Evolutionary conservation across 2,888 invertebrate genomes (phyloP).

Genomic region (Parascotia fuliginaria): DNA sequence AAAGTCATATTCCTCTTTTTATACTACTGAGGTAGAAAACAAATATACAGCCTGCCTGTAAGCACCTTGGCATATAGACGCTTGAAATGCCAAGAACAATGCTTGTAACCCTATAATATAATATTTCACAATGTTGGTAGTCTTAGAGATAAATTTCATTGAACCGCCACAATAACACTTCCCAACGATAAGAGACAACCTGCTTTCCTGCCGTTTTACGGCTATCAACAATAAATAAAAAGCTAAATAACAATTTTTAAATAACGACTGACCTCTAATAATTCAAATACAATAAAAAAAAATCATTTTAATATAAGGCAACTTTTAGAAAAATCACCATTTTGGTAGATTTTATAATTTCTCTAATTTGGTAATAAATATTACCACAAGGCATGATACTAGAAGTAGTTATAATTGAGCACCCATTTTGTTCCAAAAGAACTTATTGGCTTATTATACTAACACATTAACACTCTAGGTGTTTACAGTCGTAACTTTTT

Average conservation of each 20-base stretch:
- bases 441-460: background rate
- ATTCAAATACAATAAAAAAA: background rate
- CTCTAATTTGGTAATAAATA: conserved; percentile 2
- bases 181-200: too few species aligned
- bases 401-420: conserved; percentile 9
- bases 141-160: too few species aligned
- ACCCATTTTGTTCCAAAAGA: background rate
- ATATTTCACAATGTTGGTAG: too few species aligned
- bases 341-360: conserved; percentile 3
- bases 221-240: background rate
- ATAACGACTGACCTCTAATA: background rate
- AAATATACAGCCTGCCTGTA: too few species aligned
- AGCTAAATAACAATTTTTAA: background rate
- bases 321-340: background rate
- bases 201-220: too few species aligned
- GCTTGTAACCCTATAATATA: too few species aligned
- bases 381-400: conserved; percentile 4
- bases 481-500: background rate
- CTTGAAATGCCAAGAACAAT: too few species aligned
- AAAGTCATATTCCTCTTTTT: too few species aligned
- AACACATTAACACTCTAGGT: background rate
- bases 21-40: too few species aligned
- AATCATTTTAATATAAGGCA: background rate
- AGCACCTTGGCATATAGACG: too few species aligned
- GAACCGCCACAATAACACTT: too few species aligned